A percentile compares a stretch with the other conserved stretches of the same genome.
Conservation (phyloP, 2,888 invertebrate genomes). For the Nemotelus pantherinus region DNA sequence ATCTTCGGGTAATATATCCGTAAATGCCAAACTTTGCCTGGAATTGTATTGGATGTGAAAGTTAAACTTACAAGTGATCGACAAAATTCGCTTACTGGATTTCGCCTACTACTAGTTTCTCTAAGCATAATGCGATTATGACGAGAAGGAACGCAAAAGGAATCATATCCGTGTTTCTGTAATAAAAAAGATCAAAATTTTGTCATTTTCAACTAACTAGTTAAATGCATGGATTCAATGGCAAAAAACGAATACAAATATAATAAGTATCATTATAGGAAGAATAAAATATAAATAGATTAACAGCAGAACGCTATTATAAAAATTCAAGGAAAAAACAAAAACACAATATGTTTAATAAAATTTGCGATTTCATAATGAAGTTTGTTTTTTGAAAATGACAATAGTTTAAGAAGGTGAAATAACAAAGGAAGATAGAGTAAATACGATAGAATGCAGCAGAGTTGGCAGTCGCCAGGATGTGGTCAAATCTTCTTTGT, state of each 20-base stretch:
- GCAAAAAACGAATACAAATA: too few species aligned
- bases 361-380: not conserved
- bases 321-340: not conserved
- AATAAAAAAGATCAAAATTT: constrained; percentile 47
- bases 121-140: constrained; percentile 61
- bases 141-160: constrained; percentile 60
- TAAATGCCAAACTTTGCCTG: constrained; percentile 81
- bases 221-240: not conserved
- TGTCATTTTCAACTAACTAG: not conserved
- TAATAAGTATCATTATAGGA: too few species aligned
- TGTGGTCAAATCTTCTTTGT: too few species aligned
- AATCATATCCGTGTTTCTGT: constrained; percentile 58
- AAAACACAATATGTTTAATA: not conserved
- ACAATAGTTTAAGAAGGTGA: too few species aligned
- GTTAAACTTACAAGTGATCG: constrained; percentile 3
- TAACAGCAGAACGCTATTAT: too few species aligned
- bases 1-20: constrained; percentile 86
- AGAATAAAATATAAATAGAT: too few species aligned
- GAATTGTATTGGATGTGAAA: constrained; percentile 49
- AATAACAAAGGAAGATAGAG: too few species aligned
- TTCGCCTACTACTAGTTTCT: constrained; percentile 60
- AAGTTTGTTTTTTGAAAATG: too few species aligned
- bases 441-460: too few species aligned
- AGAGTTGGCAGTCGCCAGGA: too few species aligned
- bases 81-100: constrained; percentile 61